These are phyloP conservation scores for Eira barbara DNA, from an alignment of 2,113 vertebrate genomes.

Conservation along the genomic window DNA sequence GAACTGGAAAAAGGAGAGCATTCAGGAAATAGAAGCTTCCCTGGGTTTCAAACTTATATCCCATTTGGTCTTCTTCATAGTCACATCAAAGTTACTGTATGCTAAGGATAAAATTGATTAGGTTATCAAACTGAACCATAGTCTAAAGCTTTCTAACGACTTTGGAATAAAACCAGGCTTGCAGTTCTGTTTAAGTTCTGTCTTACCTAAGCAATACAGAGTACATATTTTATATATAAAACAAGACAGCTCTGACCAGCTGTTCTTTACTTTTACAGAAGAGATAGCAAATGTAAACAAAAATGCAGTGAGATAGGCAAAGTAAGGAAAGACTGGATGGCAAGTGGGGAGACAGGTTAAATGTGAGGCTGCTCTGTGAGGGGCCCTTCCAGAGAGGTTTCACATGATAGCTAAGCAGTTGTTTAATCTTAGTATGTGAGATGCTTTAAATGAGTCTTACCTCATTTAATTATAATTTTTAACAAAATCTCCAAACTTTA, in stretches of 20 bases:
- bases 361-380: background rate
- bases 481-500: background rate
- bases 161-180: constrained; percentile 17
- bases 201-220: constrained; percentile 7
- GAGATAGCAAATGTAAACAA: background rate
- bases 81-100: background rate
- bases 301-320: constrained; percentile 18
- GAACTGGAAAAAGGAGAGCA: background rate
- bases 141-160: background rate
- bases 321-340: background rate
- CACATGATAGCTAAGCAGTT: background rate
- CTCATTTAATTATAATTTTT: background rate
- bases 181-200: constrained; percentile 26
- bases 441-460: background rate
- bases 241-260: background rate
- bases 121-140: background rate
- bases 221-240: background rate
- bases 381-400: background rate
- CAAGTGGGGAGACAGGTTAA: background rate
- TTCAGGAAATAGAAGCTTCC: background rate
- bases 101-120: constrained; percentile 24
- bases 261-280: background rate
- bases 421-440: background rate
- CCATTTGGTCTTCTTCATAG: background rate
- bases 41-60: background rate